These are phyloP conservation scores for Catharus bicknelli DNA, from an alignment of 2,113 vertebrate genomes.

Conservation along the genomic window DNA sequence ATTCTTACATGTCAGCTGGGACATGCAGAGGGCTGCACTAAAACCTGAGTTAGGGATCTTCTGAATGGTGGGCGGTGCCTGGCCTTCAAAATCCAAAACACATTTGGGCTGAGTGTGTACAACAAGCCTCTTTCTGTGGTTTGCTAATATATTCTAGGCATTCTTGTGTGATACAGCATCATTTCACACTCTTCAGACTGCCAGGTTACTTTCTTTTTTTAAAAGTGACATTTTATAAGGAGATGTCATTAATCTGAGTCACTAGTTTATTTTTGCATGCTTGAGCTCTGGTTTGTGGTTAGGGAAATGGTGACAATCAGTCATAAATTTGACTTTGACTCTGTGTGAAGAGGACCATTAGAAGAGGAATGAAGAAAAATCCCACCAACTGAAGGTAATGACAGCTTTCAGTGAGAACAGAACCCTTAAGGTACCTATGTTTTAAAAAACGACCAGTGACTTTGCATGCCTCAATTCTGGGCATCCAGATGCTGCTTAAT, in stretches of 20 bases:
- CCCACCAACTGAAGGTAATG: constrained; percentile 19
- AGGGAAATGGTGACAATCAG: constrained; percentile 49
- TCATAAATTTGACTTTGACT: constrained; percentile 51
- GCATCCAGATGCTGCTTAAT: constrained; percentile 10
- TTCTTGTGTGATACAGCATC: constrained; percentile 56
- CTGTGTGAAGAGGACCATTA: constrained; percentile 40
- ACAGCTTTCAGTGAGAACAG: constrained; percentile 17
- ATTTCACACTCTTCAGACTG: constrained; percentile 27
- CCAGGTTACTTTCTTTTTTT: constrained; percentile 62
- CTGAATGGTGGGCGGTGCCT: background rate
- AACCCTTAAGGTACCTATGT: background rate
- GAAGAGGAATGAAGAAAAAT: constrained; percentile 32
- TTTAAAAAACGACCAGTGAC: background rate
- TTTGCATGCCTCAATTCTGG: background rate
- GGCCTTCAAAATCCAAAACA: constrained; percentile 43
- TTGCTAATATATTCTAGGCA: constrained; percentile 61
- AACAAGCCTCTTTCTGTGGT: constrained; percentile 56
- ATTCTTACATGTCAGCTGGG: background rate
- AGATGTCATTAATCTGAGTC: constrained; percentile 54
- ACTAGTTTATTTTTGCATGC: constrained; percentile 47
- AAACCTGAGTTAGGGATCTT: constrained; percentile 23
- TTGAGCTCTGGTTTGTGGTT: constrained; percentile 49
- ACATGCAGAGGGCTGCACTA: background rate
- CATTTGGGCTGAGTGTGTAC: constrained; percentile 22
- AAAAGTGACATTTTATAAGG: constrained; percentile 45